Percentiles rank a stretch among this genome's conserved stretches.
phyloP scores from a whole-genome alignment of 2,888 invertebrate genomes.

The Oscheius onirici region DNA sequence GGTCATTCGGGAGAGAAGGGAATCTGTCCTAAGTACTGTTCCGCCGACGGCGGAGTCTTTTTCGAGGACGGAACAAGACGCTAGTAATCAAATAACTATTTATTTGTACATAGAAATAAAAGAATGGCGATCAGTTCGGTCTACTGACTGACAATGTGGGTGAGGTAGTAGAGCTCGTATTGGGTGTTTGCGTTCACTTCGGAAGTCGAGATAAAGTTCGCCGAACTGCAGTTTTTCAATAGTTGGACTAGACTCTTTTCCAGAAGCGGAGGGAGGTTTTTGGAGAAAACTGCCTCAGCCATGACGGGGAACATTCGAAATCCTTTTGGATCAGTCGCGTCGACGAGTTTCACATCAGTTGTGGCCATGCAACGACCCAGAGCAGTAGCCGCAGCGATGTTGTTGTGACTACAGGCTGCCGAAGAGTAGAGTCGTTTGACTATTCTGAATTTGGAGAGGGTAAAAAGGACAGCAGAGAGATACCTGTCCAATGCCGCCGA shows the following conservation, averaged over 20 bases:
- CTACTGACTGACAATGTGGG: background rate
- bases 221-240: background rate
- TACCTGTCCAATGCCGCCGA: background rate
- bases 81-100: conserved; percentile 15
- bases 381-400: background rate
- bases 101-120: conserved; percentile 24
- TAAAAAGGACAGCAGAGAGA: background rate
- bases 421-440: background rate
- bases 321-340: conserved; percentile 20
- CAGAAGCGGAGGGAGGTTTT: background rate
- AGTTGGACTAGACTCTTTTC: background rate
- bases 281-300: no score
- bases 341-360: background rate
- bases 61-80: conserved; percentile 53
- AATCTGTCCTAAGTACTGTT: conserved; percentile 53
- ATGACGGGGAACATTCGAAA: background rate
- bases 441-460: background rate
- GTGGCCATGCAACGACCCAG: conserved; percentile 1
- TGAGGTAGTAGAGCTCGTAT: conserved; percentile 1
- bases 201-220: background rate
- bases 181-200: background rate
- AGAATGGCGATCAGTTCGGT: background rate
- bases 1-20: conserved; percentile 49
- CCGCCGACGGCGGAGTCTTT: conserved; percentile 52
- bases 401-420: background rate